Evolutionary conservation across 2,113 vertebrate species (phyloP).

Genomic region (Xiphophorus maculatus): DNA sequence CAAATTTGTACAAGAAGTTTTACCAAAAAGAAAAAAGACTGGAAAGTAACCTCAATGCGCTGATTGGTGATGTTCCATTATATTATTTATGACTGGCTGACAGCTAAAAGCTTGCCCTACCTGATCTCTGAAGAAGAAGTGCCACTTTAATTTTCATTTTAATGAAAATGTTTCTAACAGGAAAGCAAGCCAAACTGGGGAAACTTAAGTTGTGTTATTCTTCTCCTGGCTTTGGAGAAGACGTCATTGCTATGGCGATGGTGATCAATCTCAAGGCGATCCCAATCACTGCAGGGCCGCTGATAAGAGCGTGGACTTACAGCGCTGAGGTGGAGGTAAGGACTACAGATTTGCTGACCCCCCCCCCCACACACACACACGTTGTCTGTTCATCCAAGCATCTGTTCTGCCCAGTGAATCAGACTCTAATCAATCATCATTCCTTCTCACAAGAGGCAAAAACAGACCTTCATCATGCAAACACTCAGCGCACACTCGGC

Average conservation of each 20-base stretch:
- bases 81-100: not conserved
- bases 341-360: not conserved
- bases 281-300: conserved; percentile 2
- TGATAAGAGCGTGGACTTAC: conserved; percentile 20
- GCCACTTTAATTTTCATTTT: not conserved
- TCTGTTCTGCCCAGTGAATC: conserved; percentile 36
- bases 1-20: too few species aligned
- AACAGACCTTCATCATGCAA: conserved; percentile 6
- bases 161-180: not conserved
- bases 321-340: conserved; percentile 15
- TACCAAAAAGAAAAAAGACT: too few species aligned
- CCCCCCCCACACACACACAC: too few species aligned
- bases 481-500: conserved; percentile 36
- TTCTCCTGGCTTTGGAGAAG: not conserved
- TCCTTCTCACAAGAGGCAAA: conserved; percentile 15
- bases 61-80: not conserved
- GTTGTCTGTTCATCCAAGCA: conserved; percentile 7
- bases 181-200: not conserved
- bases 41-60: not conserved
- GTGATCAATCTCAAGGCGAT: conserved; percentile 6
- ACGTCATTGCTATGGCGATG: conserved; percentile 18
- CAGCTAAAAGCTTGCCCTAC: too few species aligned
- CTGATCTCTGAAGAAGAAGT: not conserved
- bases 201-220: not conserved
- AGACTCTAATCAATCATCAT: conserved; percentile 58